Conservation (phyloP, 2,113 vertebrate species). For the Thunnus maccoyii region DNA sequence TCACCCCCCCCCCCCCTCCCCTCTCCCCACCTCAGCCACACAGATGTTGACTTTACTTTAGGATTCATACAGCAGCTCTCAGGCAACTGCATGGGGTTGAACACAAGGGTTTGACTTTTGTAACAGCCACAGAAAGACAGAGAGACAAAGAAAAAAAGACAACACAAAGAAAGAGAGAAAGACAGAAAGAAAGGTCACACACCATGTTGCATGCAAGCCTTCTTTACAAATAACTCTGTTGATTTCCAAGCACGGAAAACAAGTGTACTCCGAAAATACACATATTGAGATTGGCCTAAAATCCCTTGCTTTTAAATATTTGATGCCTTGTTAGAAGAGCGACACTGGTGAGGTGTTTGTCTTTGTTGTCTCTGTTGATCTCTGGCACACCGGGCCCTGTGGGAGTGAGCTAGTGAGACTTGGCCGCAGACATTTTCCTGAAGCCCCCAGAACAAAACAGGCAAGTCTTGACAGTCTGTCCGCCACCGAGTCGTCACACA, state of each 20-base stretch:
- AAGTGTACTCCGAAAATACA: conserved; percentile 69
- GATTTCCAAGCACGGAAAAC: conserved; percentile 60
- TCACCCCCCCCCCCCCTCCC: conserved; percentile 45
- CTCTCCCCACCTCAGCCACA: conserved; percentile 44
- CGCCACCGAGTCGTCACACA: conserved; percentile 84
- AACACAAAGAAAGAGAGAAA: conserved; percentile 18
- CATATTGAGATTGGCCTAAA: conserved; percentile 71
- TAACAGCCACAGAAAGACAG: neutral
- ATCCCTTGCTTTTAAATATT: conserved; percentile 75
- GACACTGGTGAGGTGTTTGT: conserved; percentile 72
- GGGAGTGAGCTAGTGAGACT: conserved; percentile 73
- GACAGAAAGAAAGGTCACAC: neutral
- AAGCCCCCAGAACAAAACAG: conserved; percentile 84
- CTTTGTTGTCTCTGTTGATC: conserved; percentile 72
- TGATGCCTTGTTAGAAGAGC: conserved; percentile 75
- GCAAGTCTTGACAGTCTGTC: conserved; percentile 88
- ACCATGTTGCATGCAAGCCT: conserved; percentile 9
- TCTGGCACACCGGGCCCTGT: conserved; percentile 70
- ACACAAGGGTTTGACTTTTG: conserved; percentile 29
- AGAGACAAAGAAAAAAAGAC: conserved; percentile 9
- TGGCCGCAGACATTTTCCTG: conserved; percentile 82
- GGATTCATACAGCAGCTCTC: conserved; percentile 36
- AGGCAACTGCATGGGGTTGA: conserved; percentile 49
- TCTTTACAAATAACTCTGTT: conserved; percentile 33
- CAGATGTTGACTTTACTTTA: conserved; percentile 63